Base-by-base conservation (phyloP, 2,113 vertebrate genomes). In the Psittacus erithacus region DNA sequence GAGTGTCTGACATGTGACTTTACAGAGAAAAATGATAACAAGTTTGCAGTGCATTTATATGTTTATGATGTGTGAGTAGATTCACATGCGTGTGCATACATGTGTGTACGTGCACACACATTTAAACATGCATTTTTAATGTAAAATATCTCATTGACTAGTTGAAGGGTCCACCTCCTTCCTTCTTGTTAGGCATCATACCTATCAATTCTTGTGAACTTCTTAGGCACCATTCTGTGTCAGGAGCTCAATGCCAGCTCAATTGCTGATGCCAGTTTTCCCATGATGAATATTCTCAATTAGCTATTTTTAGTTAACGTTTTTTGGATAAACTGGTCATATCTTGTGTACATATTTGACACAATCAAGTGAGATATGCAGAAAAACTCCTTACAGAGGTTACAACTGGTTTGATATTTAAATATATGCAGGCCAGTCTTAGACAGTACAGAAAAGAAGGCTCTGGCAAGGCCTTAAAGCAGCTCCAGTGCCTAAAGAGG, bases 51-150 rank as follows among this genome's bases (percentile, higher is more conserved):
- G 55, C 23, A 8, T 28, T 7, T 20, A 4, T 39, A 13, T 44
- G 16, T 50, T 79, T 46, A 9, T 13, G 71, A 12, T 28, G 0
- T 1, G 6, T 11, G 50, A 27, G 5, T 4, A 41, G 27, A 19
- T 31, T 6, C 6, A 0, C 13, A 18, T 29, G 46, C 17, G 18
- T 17, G 19, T 50, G 27, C 13, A 5, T 35, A 8, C 2, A 3
- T 4, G 17, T 50, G n/a, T 17, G 4, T 60, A 13, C 22, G 3
- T 55, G 35, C 67, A 50, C 43, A n/a, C 6, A 7, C 41, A n/a
- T 25, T 27, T 73, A 39, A 57, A 35, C 33, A 10, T 22, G 5
- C 17, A 5, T 22, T 50, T 78, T 86, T 78, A 7, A 43, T 9
- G n/a, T 44, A 76, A 19, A 28, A 4, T 9, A 8, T 19, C 46